Evolutionary conservation across 2,888 invertebrate genomes (phyloP).

Genomic region (Clusia tigrina): DNA sequence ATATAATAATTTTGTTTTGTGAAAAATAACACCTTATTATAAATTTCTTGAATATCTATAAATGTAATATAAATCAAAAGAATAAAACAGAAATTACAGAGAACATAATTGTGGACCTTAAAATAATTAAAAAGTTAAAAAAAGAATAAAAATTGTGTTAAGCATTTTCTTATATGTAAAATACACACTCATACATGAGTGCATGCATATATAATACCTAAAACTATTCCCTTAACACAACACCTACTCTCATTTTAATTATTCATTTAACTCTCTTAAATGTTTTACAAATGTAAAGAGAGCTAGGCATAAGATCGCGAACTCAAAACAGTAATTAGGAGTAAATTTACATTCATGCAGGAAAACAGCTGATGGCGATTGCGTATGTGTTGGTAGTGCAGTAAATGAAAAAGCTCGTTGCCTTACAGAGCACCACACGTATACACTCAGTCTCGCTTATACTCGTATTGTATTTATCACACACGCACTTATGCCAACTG

Average conservation of each 20-base stretch:
- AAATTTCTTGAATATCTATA: neutral
- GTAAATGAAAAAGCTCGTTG: conserved; percentile 2
- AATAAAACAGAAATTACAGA: neutral
- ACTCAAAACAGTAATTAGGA: conserved; percentile 18
- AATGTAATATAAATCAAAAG: neutral
- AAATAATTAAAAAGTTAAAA: no score
- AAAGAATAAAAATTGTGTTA: no score
- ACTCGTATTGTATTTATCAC: conserved; percentile 3
- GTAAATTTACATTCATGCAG: conserved; percentile 52
- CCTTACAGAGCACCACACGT: neutral
- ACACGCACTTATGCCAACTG: conserved; percentile 16
- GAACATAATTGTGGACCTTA: neutral
- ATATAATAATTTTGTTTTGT: no score
- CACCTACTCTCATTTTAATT: no score
- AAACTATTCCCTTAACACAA: no score
- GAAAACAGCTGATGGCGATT: conserved; percentile 48
- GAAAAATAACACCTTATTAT: no score
- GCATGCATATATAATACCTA: no score
- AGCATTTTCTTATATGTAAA: no score
- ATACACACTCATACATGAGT: no score
- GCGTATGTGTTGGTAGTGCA: conserved; percentile 5
- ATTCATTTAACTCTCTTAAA: no score
- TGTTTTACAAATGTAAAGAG: neutral
- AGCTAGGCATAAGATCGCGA: conserved; percentile 9
- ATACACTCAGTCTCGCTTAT: no score